Base-by-base conservation (phyloP, 1,140 invertebrate species). In the Ruditapes philippinarum region DNA sequence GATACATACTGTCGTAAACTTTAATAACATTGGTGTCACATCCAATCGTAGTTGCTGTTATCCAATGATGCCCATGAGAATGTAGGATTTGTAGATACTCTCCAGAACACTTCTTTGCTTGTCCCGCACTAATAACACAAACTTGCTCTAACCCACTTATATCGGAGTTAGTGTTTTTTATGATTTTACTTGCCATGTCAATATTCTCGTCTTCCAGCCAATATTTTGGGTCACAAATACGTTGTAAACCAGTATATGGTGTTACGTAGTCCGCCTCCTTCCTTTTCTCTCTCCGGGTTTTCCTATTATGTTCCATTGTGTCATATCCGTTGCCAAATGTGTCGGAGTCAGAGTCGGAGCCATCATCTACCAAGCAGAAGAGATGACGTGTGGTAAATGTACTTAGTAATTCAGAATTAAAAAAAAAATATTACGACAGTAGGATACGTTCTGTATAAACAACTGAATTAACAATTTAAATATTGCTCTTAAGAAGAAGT, bases 1-100 rank as follows among this genome's bases (percentile, higher is more conserved):
- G 60, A 42, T 88, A 68, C 86, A 73, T 80, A 38, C 86, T 80
- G 62, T 88, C 86, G 38, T 49, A 88, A 3, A 88, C 42, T 49
- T 33, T 80, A 25, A 88, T 42, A 0, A 19, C 12, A 28, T 28
- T 42, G 9, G 28, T 9, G n/a, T 28, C 19, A 42, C 86, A 88
- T 5, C 36, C 62, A 9, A 88, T 57, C 9, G 38, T 80, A 0
- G 76, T 70, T 28, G 57, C 76, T 4, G 78, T 81, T 1, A 88
- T 42, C 86, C 86, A 88, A 40, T 88, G 86, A 9, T 73, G 25
- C n/a, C 42, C 49, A 51, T 70, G 76, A 65, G 60, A 70, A 88
- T 88, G 76, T 25, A 80, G 25, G 65, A 88, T 81, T 45, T 88
- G 86, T 28, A 88, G n/a, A 25, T 81, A 70, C 25, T 57, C 25